Evolutionary conservation across 2,113 vertebrate genomes (phyloP).

Genomic region (Catharus bicknelli): DNA sequence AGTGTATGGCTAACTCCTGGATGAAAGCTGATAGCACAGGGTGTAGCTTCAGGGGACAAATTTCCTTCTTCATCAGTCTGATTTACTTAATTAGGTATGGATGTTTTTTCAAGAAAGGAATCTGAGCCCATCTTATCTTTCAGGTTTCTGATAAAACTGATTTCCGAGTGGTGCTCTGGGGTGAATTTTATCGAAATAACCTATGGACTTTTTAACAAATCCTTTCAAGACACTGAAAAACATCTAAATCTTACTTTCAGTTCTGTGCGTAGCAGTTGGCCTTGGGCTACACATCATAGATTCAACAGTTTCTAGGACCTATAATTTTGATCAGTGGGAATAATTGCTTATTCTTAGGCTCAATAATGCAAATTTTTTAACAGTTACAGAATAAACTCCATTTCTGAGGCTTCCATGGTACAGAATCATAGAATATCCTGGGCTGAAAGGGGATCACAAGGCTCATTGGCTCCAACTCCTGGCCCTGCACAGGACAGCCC

Average conservation of each 20-base stretch:
- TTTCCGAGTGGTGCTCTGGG: not conserved
- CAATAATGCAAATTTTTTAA: not conserved
- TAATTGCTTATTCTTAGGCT: not conserved
- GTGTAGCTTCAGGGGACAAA: not conserved
- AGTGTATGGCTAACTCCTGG: not conserved
- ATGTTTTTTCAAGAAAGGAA: not conserved
- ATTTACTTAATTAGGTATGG: not conserved
- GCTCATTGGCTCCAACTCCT: not conserved
- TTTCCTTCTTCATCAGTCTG: not conserved
- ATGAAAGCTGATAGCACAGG: not conserved
- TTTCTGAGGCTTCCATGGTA: not conserved
- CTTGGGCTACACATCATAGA: not conserved
- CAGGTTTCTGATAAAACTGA: not conserved
- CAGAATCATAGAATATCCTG: not conserved
- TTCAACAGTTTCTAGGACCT: not conserved
- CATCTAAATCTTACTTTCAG: not conserved
- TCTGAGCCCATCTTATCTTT: not conserved
- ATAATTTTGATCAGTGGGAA: not conserved
- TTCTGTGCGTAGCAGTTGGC: not conserved
- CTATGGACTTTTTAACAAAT: not conserved
- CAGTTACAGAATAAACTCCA: not conserved
- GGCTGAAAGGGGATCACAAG: not conserved
- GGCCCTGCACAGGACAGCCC: too few relatives aligned
- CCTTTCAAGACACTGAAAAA: not conserved
- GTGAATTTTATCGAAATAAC: not conserved